Evolutionary conservation across 2,113 vertebrate species (phyloP), one percentile per base, ranked within the genome.

Genomic region (Pithys albifrons): DNA sequence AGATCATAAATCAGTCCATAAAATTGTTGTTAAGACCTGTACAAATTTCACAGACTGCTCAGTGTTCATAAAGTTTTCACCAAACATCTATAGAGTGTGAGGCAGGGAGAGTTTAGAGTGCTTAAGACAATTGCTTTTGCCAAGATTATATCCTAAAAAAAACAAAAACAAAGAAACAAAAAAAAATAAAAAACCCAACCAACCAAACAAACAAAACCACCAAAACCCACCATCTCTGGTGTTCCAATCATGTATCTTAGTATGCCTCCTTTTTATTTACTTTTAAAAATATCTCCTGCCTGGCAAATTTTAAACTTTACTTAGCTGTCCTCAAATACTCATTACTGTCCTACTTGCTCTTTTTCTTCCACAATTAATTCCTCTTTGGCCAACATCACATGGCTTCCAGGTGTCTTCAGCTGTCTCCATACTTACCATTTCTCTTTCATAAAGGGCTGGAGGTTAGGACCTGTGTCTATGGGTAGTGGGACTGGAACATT

Each of bases 1-100:
- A 54, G 73, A 59, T 73, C 62, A 90, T 92, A 82, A 89, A 89
- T 82, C 95, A 89, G 55, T 17, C 64, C 33, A 46, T 76, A 83
- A 97, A 92, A 81, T n/a, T 52, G 17, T n/a, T 78, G 65, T 85
- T 85, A 81, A 91, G 55, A n/a, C n/a, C 70, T 71, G 45, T 59
- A 61, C n/a, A 55, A 73, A 85, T 48, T 57, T 94, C 89, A 88
- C 71, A 76, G 67, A 55, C 41, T 29, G 25, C 27, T 73, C 54
- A 28, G 10, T n/a, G 48, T 85, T 86, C 73, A 87, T 14, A 37
- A 82, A 88, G 45, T 58, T 75, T 91, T 76, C 73, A 31, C 25
- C 2, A 7, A 72, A 49, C 7, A 82, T 64, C n/a, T 93, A 72
- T 29, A 49, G 51, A 67, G 10, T 10, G 8, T 12, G 19, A 3